Conservation (phyloP, 2,888 invertebrate genomes). For the Leptogaster cylindrica region DNA sequence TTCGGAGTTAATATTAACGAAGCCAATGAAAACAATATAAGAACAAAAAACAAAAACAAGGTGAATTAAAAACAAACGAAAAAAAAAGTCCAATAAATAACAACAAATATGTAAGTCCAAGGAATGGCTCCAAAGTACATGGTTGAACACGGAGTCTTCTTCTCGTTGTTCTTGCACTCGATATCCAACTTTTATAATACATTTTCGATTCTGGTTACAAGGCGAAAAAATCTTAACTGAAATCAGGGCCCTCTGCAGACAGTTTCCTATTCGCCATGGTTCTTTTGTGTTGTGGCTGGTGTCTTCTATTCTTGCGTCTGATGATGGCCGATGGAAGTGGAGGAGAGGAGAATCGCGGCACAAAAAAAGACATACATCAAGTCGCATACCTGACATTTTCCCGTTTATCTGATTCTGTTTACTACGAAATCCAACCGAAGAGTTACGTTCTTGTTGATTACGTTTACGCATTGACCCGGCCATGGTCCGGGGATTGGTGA, state of each 20-base stretch:
- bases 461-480: conserved; percentile 18
- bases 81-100: too few species aligned
- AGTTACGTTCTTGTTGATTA: conserved; percentile 37
- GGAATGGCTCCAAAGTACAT: too few species aligned
- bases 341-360: background rate
- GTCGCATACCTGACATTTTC: conserved; percentile 34
- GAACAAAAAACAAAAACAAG: too few species aligned
- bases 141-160: too few species aligned
- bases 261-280: conserved; percentile 6
- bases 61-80: too few species aligned
- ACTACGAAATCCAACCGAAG: conserved; percentile 26
- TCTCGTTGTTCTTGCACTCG: conserved; percentile 19
- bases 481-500: background rate
- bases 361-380: conserved; percentile 28
- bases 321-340: too few species aligned
- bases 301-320: too few species aligned
- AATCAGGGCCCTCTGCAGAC: conserved; percentile 23
- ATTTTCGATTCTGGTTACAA: conserved; percentile 28
- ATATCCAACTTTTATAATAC: conserved; percentile 11
- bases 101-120: too few species aligned
- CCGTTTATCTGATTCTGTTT: conserved; percentile 38
- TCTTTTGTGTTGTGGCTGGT: conserved; percentile 29
- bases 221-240: conserved; percentile 1
- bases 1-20: too few species aligned
- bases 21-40: too few species aligned